Conservation (phyloP, 1,140 invertebrate genomes). For the Steinernema feltiae region DNA sequence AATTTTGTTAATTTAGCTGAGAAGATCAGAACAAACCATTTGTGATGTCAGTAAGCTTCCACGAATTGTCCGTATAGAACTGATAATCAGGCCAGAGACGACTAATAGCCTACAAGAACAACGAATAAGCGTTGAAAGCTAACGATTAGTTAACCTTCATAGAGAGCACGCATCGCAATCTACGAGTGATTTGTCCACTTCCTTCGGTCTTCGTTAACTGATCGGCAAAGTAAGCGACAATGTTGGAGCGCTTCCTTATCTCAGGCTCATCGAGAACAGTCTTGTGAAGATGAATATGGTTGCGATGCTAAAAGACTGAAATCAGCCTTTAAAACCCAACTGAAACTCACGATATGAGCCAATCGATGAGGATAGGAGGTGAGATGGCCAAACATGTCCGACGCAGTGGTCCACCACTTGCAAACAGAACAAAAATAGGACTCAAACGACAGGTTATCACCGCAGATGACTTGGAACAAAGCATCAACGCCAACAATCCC, state of each 20-base stretch:
- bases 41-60: not conserved
- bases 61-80: not conserved
- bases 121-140: not conserved
- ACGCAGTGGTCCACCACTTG: not conserved
- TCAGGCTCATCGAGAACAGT: not conserved
- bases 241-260: not conserved
- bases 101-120: not conserved
- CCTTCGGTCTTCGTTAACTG: not conserved
- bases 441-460: not conserved
- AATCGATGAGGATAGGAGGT: not conserved
- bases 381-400: not conserved
- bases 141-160: not conserved
- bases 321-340: not conserved
- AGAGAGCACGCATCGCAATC: not conserved
- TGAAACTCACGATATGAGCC: not conserved
- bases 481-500: not conserved
- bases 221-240: not conserved
- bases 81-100: not conserved
- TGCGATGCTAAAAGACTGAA: not conserved
- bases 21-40: not conserved
- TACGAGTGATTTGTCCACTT: not conserved
- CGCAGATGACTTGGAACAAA: not conserved
- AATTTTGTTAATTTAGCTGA: not conserved
- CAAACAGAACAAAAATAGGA: not conserved
- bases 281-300: not conserved